Evolutionary conservation across 2,113 vertebrate genomes (phyloP).

Genomic region (Callipepla californica): DNA sequence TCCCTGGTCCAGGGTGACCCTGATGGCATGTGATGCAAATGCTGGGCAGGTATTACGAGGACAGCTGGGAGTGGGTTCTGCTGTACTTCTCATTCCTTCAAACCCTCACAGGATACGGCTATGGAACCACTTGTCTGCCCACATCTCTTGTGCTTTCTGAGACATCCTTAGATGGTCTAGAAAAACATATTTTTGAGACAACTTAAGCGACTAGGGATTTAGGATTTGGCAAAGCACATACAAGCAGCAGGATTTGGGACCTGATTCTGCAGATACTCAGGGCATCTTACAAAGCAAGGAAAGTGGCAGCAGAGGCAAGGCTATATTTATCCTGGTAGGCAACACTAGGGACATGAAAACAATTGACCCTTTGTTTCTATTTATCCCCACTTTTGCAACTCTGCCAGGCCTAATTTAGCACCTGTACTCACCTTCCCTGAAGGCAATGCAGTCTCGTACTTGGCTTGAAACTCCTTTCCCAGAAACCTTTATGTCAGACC

Average conservation of each 20-base stretch:
- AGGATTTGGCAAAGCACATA: background rate
- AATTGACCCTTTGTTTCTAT: constrained; percentile 68
- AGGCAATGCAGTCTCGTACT: constrained; percentile 19
- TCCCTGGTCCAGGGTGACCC: background rate
- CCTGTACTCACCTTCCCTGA: constrained; percentile 48
- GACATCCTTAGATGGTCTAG: background rate
- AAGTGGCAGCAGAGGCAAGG: background rate
- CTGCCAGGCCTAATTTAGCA: constrained; percentile 63
- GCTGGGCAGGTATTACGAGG: background rate
- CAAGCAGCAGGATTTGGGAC: background rate
- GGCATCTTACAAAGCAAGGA: background rate
- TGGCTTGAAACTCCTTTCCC: constrained; percentile 37
- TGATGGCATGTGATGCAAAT: background rate
- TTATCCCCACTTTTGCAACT: constrained; percentile 53
- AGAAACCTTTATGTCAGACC: constrained; percentile 15
- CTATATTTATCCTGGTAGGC: constrained; percentile 51
- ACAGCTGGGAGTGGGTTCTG: background rate
- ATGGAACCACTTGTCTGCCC: background rate
- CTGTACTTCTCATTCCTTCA: background rate
- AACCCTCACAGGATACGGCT: background rate
- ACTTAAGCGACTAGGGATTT: background rate
- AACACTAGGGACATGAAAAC: constrained; percentile 41
- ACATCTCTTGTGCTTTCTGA: background rate
- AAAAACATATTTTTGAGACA: background rate
- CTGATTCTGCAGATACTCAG: background rate